phyloP scores from a whole-genome alignment of 2,888 invertebrate species.

The Perithous albicinctus region DNA sequence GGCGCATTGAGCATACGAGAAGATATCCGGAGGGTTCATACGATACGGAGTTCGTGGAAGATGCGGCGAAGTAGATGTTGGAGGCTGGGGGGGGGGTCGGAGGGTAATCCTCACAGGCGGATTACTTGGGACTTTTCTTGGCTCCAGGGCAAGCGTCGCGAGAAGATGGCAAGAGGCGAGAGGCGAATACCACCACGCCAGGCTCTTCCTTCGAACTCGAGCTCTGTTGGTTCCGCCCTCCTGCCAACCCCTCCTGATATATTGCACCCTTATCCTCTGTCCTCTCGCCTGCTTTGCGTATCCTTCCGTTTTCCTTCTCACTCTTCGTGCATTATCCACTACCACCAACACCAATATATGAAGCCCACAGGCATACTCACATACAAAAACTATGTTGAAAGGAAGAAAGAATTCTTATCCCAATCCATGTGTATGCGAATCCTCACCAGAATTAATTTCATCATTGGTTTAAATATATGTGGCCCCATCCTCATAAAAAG shows the following conservation, averaged over 20 bases:
- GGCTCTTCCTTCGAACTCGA: constrained; percentile 75
- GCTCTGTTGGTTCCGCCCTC: constrained; percentile 69
- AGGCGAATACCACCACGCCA: constrained; percentile 72
- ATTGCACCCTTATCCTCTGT: constrained; percentile 76
- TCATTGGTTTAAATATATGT: constrained; percentile 1
- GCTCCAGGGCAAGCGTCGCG: constrained; percentile 64
- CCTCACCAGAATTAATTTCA: not conserved
- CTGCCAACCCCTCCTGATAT: constrained; percentile 79
- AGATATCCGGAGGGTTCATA: constrained; percentile 57
- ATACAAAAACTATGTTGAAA: constrained; percentile 28
- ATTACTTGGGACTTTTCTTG: constrained; percentile 82
- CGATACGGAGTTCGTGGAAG: constrained; percentile 54
- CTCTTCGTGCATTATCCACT: constrained; percentile 57
- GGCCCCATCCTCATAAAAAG: too few relatives aligned
- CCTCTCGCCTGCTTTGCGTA: constrained; percentile 62
- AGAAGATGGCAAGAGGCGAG: constrained; percentile 54
- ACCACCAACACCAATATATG: constrained; percentile 22
- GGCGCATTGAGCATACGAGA: constrained; percentile 12
- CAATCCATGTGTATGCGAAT: not conserved
- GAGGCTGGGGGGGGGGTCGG: constrained; percentile 61
- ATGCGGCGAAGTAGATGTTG: constrained; percentile 45
- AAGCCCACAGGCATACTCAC: constrained; percentile 32
- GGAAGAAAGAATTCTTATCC: constrained; percentile 22
- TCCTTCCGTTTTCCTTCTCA: constrained; percentile 59
- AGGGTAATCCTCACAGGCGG: constrained; percentile 82